Evolutionary conservation across 2,797 vertebrate species (phyloP).

Genomic region (Echeneis naucrates): DNA sequence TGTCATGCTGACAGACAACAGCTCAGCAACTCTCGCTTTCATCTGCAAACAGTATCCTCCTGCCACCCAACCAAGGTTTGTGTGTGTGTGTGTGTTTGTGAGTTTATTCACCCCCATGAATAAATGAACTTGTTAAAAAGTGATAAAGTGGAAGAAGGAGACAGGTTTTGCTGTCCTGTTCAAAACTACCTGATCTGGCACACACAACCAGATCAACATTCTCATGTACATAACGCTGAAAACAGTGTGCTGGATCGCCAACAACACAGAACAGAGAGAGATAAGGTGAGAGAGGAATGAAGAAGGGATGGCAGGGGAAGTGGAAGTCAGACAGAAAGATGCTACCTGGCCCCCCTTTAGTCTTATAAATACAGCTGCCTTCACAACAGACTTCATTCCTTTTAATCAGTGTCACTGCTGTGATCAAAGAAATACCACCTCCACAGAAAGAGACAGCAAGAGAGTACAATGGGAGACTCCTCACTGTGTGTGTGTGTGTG

Average conservation of each 20-base stretch:
- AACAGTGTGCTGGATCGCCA: conserved; percentile 14
- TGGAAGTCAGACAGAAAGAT: conserved; percentile 35
- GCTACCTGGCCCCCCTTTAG: conserved; percentile 68
- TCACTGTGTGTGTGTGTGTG: conserved; percentile 33
- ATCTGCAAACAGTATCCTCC: conserved; percentile 71
- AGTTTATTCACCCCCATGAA: conserved; percentile 73
- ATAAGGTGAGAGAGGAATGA: not conserved
- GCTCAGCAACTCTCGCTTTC: conserved; percentile 75
- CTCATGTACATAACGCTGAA: conserved; percentile 11
- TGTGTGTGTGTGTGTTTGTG: conserved; percentile 38
- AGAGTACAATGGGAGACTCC: conserved; percentile 68
- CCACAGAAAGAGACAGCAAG: conserved; percentile 76
- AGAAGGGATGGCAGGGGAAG: conserved; percentile 2
- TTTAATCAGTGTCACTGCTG: conserved; percentile 80
- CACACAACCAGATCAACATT: conserved; percentile 14
- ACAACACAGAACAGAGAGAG: conserved; percentile 13
- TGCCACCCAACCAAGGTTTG: conserved; percentile 60
- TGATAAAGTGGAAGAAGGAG: conserved; percentile 80
- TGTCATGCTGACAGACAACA: conserved; percentile 69
- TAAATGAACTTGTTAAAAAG: conserved; percentile 82
- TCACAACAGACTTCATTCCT: conserved; percentile 82
- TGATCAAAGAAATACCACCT: conserved; percentile 84
- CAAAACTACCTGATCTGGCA: conserved; percentile 77
- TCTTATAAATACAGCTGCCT: conserved; percentile 73
- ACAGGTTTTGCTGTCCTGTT: conserved; percentile 80